Evolutionary conservation across 2,888 invertebrate genomes (phyloP).

Genomic region (Cosmorhoe ocellata): DNA sequence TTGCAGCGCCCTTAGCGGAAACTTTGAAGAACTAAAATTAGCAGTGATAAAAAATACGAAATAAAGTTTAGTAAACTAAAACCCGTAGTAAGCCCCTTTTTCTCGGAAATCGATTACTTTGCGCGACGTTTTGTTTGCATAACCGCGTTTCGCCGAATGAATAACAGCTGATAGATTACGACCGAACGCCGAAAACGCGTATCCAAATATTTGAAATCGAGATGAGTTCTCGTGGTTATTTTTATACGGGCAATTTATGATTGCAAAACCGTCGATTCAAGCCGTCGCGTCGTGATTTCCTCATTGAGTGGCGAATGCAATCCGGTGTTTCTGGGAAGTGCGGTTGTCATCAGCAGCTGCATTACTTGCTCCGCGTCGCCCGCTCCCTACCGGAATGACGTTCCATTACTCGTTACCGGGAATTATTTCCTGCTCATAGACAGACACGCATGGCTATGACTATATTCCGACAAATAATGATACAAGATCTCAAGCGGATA

Average conservation of each 20-base stretch:
- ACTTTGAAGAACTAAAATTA: no score
- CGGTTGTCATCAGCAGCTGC: slow-evolving; percentile 61
- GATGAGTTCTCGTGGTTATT: slow-evolving; percentile 12
- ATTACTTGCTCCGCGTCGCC: slow-evolving; percentile 45
- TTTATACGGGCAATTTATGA: slow-evolving; percentile 28
- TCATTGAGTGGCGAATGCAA: slow-evolving; percentile 55
- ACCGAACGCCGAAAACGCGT: slow-evolving; percentile 40
- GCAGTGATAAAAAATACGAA: no score
- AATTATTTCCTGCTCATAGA: slow-evolving; percentile 59
- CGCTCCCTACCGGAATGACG: slow-evolving; percentile 49
- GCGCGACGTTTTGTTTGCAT: slow-evolving; percentile 68
- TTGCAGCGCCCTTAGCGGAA: no score
- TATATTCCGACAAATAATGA: slow-evolving; percentile 40
- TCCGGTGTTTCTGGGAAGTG: slow-evolving; percentile 61
- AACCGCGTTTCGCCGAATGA: slow-evolving; percentile 61
- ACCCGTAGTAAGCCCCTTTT: no score
- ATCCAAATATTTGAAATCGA: slow-evolving; percentile 49
- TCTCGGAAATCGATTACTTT: slow-evolving; percentile 59
- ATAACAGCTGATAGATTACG: slow-evolving; percentile 59
- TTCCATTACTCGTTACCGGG: slow-evolving; percentile 58
- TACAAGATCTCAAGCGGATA: slow-evolving; percentile 17
- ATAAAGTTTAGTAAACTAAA: no score
- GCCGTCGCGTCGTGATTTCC: slow-evolving; percentile 45
- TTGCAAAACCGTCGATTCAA: slow-evolving; percentile 21
- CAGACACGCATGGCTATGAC: slow-evolving; percentile 41